Conservation (phyloP, 2,888 invertebrate genomes). For the Orthosia cruda region DNA sequence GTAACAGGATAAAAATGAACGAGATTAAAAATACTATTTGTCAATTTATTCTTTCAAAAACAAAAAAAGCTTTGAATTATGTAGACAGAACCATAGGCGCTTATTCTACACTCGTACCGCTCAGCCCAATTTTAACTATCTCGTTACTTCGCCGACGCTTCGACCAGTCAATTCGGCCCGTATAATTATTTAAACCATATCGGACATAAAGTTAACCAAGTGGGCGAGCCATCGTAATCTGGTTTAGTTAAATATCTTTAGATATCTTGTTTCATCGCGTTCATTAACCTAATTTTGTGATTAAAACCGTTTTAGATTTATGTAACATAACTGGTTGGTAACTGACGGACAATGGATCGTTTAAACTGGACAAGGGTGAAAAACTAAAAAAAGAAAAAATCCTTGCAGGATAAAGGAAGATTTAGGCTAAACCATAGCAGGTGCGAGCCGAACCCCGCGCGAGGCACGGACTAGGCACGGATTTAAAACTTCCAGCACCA, state of each 20-base stretch:
- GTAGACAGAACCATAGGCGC: slow-evolving; percentile 15
- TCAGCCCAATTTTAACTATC: slow-evolving; percentile 10
- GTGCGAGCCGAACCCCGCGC: no score
- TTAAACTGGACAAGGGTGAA: background rate
- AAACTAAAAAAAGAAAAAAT: background rate
- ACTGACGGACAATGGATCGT: background rate
- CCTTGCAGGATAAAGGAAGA: no score
- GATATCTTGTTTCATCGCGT: slow-evolving; percentile 37
- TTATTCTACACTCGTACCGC: background rate
- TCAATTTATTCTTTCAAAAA: background rate
- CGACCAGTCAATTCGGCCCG: slow-evolving; percentile 5
- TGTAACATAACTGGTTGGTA: background rate
- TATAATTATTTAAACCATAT: slow-evolving; percentile 46
- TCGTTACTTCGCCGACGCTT: slow-evolving; percentile 24
- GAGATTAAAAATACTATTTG: no score
- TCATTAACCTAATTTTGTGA: slow-evolving; percentile 48
- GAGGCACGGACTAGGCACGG: no score
- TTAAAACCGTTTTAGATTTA: slow-evolving; percentile 9
- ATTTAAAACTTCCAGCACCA: no score
- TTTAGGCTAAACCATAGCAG: no score
- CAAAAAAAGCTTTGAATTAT: background rate
- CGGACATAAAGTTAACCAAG: slow-evolving; percentile 41
- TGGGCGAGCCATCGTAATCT: slow-evolving; percentile 22
- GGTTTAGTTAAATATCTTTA: slow-evolving; percentile 49
- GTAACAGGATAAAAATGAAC: no score